phyloP scores from a whole-genome alignment of 2,888 invertebrate genomes.

The Lepidonotus clava region DNA sequence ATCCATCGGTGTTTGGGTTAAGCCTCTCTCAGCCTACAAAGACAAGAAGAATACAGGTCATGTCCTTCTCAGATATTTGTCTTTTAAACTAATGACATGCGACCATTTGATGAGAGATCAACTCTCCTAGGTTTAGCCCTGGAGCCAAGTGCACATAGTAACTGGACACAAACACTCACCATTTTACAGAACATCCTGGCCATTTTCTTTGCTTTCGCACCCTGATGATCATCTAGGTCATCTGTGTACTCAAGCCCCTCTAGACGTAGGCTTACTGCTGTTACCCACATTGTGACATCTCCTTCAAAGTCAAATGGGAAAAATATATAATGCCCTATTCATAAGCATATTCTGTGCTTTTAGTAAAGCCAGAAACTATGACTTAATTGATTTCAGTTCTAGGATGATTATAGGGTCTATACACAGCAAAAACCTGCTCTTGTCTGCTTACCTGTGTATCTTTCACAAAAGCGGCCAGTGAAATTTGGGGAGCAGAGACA shows the following conservation, averaged over 20 bases:
- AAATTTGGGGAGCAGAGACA: not conserved
- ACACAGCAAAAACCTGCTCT: too few relatives aligned
- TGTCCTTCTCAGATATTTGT: not conserved
- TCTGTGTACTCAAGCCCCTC: not conserved
- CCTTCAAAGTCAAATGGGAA: not conserved
- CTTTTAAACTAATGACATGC: too few relatives aligned
- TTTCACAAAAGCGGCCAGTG: conserved; percentile 6
- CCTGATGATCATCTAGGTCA: not conserved
- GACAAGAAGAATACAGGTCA: not conserved
- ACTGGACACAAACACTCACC: too few relatives aligned
- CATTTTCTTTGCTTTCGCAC: not conserved
- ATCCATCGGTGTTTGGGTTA: not conserved
- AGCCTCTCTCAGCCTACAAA: not conserved
- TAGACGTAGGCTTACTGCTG: not conserved
- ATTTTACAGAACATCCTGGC: not conserved
- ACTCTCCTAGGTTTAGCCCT: too few relatives aligned
- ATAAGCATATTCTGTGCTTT: too few relatives aligned
- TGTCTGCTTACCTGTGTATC: not conserved
- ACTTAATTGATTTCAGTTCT: too few relatives aligned
- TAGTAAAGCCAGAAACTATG: too few relatives aligned
- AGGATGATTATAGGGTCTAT: too few relatives aligned
- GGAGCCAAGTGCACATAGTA: too few relatives aligned
- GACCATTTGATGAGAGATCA: too few relatives aligned
- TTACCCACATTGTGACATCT: not conserved
- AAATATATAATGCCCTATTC: too few relatives aligned